Percentiles rank a stretch among this genome's conserved stretches.
These are phyloP conservation scores for Eupithecia insigniata DNA, from an alignment of 2,888 invertebrate genomes.

Conservation along the genomic window DNA sequence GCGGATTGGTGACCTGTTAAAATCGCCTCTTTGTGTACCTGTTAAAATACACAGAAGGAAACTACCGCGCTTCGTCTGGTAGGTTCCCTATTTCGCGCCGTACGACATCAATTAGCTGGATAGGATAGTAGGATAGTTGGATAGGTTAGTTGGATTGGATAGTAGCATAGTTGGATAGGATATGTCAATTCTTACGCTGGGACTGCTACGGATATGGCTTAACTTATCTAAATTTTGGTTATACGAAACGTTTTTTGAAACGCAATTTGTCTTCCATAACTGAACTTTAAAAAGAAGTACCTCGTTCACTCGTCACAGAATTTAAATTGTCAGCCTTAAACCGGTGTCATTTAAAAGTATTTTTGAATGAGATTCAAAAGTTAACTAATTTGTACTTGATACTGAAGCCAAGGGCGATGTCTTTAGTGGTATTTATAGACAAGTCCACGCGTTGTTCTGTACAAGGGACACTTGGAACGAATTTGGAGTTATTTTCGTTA, in stretches of 20 bases:
- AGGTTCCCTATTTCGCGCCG: too few species aligned
- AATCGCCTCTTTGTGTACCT: too few species aligned
- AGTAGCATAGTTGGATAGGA: too few species aligned
- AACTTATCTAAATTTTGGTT: too few species aligned
- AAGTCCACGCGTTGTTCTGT: constrained; percentile 36
- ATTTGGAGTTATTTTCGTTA: not conserved
- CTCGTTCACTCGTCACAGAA: not conserved
- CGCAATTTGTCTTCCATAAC: not conserved
- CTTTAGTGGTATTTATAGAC: constrained; percentile 41
- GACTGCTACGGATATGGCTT: too few species aligned
- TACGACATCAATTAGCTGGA: too few species aligned
- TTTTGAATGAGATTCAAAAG: constrained; percentile 17
- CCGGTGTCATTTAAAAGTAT: not conserved
- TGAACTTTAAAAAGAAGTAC: not conserved
- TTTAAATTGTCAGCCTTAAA: constrained; percentile 11
- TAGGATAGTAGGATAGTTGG: too few species aligned
- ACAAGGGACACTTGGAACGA: not conserved
- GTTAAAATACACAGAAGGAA: too few species aligned
- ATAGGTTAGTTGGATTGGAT: too few species aligned
- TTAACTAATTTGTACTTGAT: constrained; percentile 35
- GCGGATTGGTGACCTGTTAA: too few species aligned
- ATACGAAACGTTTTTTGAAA: not conserved
- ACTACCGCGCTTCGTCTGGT: too few species aligned
- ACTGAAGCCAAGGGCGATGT: constrained; percentile 41
- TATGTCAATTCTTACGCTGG: too few species aligned